Conservation (phyloP, 2,113 vertebrate species). For the Etia nguti region DNA sequence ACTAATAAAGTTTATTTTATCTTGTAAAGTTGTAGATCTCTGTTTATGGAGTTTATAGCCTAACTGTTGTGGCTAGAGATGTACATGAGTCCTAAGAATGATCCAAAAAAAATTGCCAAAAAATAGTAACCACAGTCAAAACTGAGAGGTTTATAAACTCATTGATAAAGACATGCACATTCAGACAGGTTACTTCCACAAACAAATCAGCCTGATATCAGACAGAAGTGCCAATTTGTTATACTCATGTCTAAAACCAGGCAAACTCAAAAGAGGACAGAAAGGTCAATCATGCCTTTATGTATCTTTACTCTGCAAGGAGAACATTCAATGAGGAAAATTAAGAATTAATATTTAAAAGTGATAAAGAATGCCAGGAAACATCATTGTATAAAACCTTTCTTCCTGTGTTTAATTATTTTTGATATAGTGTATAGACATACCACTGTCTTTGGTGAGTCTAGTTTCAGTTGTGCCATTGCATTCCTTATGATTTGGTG, state of each 20-base stretch:
- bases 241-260: background rate
- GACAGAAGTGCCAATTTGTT: background rate
- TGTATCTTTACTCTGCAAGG: background rate
- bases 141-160: background rate
- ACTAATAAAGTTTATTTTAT: background rate
- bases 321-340: background rate
- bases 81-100: background rate
- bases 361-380: background rate
- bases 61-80: background rate
- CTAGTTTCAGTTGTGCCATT: background rate
- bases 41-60: background rate
- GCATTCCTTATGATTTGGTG: background rate
- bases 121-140: background rate
- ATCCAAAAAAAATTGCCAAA: background rate
- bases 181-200: background rate
- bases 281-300: background rate
- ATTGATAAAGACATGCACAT: background rate
- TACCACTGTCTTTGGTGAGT: background rate
- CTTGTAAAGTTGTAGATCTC: background rate
- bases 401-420: background rate
- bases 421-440: background rate
- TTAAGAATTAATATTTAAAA: background rate
- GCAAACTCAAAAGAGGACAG: background rate
- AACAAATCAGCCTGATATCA: background rate
- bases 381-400: background rate